These are phyloP conservation scores for Gryon sp. DNA, from an alignment of 1,140 invertebrate genomes.

Conservation along the genomic window DNA sequence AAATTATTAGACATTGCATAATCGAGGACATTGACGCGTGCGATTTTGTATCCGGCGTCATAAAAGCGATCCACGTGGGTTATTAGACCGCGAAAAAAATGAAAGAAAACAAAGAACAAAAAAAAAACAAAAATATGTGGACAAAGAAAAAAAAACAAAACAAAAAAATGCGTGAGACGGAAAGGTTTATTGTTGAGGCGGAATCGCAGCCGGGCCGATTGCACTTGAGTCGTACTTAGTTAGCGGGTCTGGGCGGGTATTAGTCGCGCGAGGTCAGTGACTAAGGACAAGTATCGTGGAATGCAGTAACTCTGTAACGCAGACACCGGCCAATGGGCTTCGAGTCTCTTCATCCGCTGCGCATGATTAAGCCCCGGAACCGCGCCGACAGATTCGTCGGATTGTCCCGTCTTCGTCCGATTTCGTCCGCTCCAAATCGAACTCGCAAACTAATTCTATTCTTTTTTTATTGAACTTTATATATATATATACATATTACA, in stretches of 20 bases:
- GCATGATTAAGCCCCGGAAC: conserved; percentile 23
- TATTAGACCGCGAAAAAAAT: too few species aligned
- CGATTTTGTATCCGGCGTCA: too few species aligned
- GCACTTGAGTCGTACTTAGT: conserved; percentile 31
- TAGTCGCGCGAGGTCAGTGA: conserved; percentile 69
- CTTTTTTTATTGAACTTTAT: too few species aligned
- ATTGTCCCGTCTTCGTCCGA: background rate
- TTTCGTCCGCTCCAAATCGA: too few species aligned
- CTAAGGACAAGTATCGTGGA: conserved; percentile 71
- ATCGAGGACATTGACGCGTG: too few species aligned
- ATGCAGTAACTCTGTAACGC: conserved; percentile 52
- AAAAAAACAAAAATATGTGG: too few species aligned
- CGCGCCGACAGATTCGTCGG: background rate
- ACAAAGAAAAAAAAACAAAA: conserved; percentile 3
- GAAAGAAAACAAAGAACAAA: too few species aligned
- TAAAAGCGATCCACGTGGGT: too few species aligned
- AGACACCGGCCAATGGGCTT: conserved; percentile 30
- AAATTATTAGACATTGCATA: too few species aligned
- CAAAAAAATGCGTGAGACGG: background rate
- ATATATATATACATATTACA: too few species aligned
- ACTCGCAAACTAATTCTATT: too few species aligned
- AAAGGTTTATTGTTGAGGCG: conserved; percentile 12
- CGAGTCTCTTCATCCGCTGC: conserved; percentile 22
- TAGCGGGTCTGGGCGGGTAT: conserved; percentile 24
- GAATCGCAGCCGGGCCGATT: conserved; percentile 12